Evolutionary conservation across 2,113 vertebrate genomes (phyloP).

Genomic region (Percopsis transmontana): DNA sequence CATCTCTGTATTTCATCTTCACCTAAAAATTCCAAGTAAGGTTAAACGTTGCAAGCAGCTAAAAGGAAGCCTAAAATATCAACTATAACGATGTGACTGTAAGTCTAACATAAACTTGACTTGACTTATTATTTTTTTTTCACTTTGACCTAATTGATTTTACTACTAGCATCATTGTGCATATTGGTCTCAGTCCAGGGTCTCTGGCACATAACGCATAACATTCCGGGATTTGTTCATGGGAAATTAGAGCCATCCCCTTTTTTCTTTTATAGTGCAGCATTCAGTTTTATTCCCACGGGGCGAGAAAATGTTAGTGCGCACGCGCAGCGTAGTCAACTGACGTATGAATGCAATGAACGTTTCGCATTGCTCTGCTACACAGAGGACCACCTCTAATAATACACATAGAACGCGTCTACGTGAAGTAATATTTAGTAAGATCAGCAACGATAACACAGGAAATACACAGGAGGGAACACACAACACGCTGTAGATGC

Average conservation of each 20-base stretch:
- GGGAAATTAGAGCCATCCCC: background rate
- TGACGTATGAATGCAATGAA: slow-evolving; percentile 50
- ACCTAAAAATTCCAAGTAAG: background rate
- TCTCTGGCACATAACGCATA: background rate
- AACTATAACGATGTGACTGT: background rate
- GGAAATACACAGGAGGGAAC: background rate
- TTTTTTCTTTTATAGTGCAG: slow-evolving; percentile 8
- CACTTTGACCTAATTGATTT: too few species aligned
- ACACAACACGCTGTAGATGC: background rate
- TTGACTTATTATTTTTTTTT: too few species aligned
- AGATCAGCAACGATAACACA: slow-evolving; percentile 1
- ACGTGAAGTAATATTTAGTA: slow-evolving; percentile 16
- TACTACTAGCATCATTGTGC: background rate
- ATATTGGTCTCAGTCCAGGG: background rate
- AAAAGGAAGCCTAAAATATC: background rate
- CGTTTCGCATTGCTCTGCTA: slow-evolving; percentile 26
- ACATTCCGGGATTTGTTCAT: background rate
- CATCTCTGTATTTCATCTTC: too few species aligned
- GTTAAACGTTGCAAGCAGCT: background rate
- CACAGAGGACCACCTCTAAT: slow-evolving; percentile 38
- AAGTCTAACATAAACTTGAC: background rate
- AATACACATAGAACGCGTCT: slow-evolving; percentile 24
- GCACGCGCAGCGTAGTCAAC: slow-evolving; percentile 63
- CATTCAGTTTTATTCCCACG: background rate
- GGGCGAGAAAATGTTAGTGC: slow-evolving; percentile 13